Base-by-base conservation (phyloP, 2,888 invertebrate genomes). In the Drosophila yooni region DNA sequence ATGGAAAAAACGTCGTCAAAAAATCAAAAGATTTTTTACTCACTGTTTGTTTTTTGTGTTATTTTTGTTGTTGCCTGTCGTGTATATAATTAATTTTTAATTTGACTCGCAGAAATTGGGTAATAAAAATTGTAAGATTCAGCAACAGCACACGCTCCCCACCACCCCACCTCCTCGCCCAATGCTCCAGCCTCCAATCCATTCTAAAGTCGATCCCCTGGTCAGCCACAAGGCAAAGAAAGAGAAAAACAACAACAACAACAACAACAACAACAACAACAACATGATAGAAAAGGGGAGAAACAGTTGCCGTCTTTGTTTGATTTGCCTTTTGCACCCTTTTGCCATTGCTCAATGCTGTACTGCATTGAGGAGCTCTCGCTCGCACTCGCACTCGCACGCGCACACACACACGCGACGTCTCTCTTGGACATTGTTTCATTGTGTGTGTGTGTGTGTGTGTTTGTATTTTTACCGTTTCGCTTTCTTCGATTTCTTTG, bases 91-190 rank as follows among this genome's bases (percentile, higher is more conserved):
- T 85, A 85, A 85, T 85, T 84, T 85, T 85, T 85, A 85, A 85
- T 85, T 85, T 84, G 85, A 79, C 79, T 85, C 76, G 76, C 81
- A 81, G 81, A 88, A 85, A 85, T 82, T 88, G 85, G 85, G 82
- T 84, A 85, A 88, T 85, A 85, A 88, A 85, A 85, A 84, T 83
- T 86, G 83, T 86, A 83, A 81, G 85, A 82, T 83, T 78, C 80
- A 82, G 74, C 76, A 66, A 73, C 79, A 67, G 57, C 65, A 67
- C 70, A 70, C 53, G 46, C 62, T 62, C 50, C 56, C 74, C 64
- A 11, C 38, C 48, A 34, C 36, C 40, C 11, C 46, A 3, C 29
- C 11, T 1, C 33, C 15, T 2, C 15, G 8, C 0, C 25, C 15
- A 46, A 46, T 46, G 25, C 46, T 8, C 13, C 40, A 31, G 50